Base-by-base conservation (phyloP, 1,140 invertebrate species). In the Drosophila bocqueti region DNA sequence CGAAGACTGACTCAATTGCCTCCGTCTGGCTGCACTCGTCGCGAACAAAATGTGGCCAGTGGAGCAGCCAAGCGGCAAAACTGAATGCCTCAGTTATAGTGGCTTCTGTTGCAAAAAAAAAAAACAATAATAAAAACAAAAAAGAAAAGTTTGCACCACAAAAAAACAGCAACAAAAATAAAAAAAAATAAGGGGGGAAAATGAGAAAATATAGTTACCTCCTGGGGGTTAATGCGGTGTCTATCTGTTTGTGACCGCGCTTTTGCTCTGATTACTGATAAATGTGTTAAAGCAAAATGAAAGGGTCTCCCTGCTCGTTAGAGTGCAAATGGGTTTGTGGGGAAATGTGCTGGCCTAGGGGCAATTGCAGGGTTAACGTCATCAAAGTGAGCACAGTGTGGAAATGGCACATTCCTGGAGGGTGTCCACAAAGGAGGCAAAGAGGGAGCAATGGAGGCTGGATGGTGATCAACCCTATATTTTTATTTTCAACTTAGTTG, bases 21-120 rank as follows among this genome's bases (percentile, higher is more conserved):
- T 69, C 50, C 29, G 68, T 47, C 43, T 71, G 66, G 46, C 68
- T 72, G 65, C 45, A 60, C 47, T 49, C 47, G 71, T 67, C 49
- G 60, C 65, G 76, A 77, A 67, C 60, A 78, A 77, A 77, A 69
- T 77, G 76, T 77, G 74, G 81, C 81, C 69, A 86, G 71, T 79
- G 72, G 81, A 83, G 61, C 84, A 87, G 81, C 81, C 84, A 90
- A 81, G 85, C 78, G 81, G 84, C 84, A 81, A 83, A 42, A 45
- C 58, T 75, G 76, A 84, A 81, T 84, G 73, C 78, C 73, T 85
- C 63, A 78, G 66, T 77, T 85, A 81, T 77, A 74, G 45, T 47
- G 10, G 77, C 52, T 76, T 76, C 73, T 85, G 78, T 76, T 58
- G 61, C 67, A 65, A 57, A 42, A 86, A 73, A 43, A 79, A 65